These are phyloP conservation scores for Lerista edwardsae DNA, from an alignment of 2,797 vertebrate genomes.

Conservation along the genomic window DNA sequence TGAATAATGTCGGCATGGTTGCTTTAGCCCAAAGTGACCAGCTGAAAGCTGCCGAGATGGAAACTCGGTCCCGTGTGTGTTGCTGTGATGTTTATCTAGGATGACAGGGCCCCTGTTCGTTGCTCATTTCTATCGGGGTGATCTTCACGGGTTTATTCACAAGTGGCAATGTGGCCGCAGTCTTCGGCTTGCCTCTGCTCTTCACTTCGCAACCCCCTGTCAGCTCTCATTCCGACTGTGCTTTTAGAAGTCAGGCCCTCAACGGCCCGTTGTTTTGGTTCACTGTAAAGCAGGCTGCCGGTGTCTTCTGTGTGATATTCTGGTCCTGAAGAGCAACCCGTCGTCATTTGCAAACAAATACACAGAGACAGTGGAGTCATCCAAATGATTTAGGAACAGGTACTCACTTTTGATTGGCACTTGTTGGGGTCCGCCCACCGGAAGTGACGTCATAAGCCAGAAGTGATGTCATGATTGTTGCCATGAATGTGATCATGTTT, in stretches of 20 bases:
- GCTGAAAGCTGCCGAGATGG: slow-evolving; percentile 52
- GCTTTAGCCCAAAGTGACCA: slow-evolving; percentile 45
- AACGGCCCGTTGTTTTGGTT: slow-evolving; percentile 64
- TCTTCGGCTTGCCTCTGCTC: slow-evolving; percentile 55
- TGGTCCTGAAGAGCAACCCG: background rate
- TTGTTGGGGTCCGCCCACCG: too few species aligned
- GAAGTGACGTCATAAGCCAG: too few species aligned
- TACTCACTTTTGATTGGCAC: too few species aligned
- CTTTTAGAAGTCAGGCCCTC: slow-evolving; percentile 53
- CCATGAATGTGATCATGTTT: too few species aligned
- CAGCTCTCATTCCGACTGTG: slow-evolving; percentile 73
- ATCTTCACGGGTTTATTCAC: slow-evolving; percentile 66
- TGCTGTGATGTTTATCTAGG: slow-evolving; percentile 72
- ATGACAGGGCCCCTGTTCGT: slow-evolving; percentile 73
- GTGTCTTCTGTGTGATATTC: slow-evolving; percentile 51
- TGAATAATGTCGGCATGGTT: slow-evolving; percentile 11
- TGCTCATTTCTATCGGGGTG: slow-evolving; percentile 66
- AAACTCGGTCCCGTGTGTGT: slow-evolving; percentile 51
- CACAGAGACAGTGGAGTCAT: too few species aligned
- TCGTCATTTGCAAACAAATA: too few species aligned
- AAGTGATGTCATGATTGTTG: too few species aligned
- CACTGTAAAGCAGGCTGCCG: slow-evolving; percentile 6
- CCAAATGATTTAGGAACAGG: too few species aligned
- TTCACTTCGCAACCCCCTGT: slow-evolving; percentile 73
- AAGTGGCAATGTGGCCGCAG: slow-evolving; percentile 53